phyloP scores from a whole-genome alignment of 1,140 invertebrate genomes.

The Zaprionus inermis region DNA sequence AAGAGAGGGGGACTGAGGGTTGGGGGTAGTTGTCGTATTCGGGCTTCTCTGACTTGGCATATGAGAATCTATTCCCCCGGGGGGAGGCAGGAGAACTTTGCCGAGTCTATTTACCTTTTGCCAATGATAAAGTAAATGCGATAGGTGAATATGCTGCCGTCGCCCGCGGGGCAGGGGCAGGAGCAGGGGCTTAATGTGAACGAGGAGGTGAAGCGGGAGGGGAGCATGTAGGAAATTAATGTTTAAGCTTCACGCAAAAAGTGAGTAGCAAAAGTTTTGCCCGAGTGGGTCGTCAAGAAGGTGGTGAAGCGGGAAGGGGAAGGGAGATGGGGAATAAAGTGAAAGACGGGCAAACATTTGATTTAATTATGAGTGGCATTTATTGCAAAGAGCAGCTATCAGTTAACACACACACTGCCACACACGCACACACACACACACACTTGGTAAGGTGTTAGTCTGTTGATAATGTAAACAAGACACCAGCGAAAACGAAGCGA shows the following conservation, averaged over 20 bases:
- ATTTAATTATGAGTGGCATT: slow-evolving; percentile 84
- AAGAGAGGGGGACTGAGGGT: background rate
- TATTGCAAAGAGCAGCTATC: slow-evolving; percentile 75
- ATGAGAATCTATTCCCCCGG: slow-evolving; percentile 48
- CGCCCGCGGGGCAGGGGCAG: slow-evolving; percentile 18
- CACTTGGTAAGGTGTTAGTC: slow-evolving; percentile 79
- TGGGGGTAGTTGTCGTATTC: slow-evolving; percentile 16
- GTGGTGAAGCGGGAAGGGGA: background rate
- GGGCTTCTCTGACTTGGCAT: slow-evolving; percentile 24
- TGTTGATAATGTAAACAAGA: slow-evolving; percentile 82
- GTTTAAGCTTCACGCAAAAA: slow-evolving; percentile 76
- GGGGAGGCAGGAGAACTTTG: slow-evolving; percentile 44
- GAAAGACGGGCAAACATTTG: slow-evolving; percentile 80
- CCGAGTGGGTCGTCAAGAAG: slow-evolving; percentile 9
- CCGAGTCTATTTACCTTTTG: slow-evolving; percentile 72
- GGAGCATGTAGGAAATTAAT: slow-evolving; percentile 69
- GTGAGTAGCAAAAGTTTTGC: slow-evolving; percentile 56
- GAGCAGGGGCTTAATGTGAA: slow-evolving; percentile 19
- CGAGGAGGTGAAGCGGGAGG: background rate
- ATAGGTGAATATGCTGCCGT: slow-evolving; percentile 50
- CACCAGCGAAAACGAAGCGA: slow-evolving; percentile 26
- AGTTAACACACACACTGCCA: slow-evolving; percentile 52
- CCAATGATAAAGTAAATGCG: slow-evolving; percentile 65
- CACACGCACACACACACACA: slow-evolving; percentile 16
- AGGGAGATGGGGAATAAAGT: slow-evolving; percentile 10